Conservation (phyloP, 2,888 invertebrate genomes). For the Mechanitis mazaeus region DNA sequence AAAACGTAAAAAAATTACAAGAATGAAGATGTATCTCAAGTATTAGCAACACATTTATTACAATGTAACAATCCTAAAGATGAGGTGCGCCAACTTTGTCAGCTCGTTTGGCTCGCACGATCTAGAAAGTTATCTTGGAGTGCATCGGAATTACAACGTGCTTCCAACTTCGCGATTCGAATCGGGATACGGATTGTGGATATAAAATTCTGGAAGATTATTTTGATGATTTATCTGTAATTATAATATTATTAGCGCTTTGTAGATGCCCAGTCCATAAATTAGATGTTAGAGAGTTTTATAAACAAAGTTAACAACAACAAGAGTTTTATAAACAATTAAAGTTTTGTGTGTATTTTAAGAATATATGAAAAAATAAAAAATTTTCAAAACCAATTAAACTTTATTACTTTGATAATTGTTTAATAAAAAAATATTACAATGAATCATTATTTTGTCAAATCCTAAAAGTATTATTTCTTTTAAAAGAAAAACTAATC, state of each 20-base stretch:
- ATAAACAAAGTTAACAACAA: no score
- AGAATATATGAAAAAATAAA: no score
- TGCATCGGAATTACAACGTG: slow-evolving; percentile 69
- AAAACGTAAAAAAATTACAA: not conserved
- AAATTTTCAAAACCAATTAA: no score
- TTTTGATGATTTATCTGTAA: slow-evolving; percentile 4
- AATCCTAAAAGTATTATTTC: no score
- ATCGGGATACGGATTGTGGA: slow-evolving; percentile 44
- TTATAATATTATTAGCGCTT: slow-evolving; percentile 3
- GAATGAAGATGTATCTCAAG: slow-evolving; percentile 12
- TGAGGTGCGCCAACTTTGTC: slow-evolving; percentile 55
- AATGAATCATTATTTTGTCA: no score
- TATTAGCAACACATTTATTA: slow-evolving; percentile 30
- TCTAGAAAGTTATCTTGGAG: slow-evolving; percentile 65
- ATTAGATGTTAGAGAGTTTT: no score
- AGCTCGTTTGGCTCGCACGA: slow-evolving; percentile 62
- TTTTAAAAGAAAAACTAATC: not conserved
- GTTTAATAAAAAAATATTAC: no score
- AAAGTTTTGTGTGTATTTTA: no score
- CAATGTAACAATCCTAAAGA: slow-evolving; percentile 38
- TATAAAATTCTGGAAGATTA: slow-evolving; percentile 43
- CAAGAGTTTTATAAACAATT: no score
- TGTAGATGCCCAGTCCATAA: not conserved
- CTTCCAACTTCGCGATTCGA: slow-evolving; percentile 60
- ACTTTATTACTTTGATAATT: no score